Conservation (phyloP, 2,888 invertebrate species). For the Dione juno region DNA sequence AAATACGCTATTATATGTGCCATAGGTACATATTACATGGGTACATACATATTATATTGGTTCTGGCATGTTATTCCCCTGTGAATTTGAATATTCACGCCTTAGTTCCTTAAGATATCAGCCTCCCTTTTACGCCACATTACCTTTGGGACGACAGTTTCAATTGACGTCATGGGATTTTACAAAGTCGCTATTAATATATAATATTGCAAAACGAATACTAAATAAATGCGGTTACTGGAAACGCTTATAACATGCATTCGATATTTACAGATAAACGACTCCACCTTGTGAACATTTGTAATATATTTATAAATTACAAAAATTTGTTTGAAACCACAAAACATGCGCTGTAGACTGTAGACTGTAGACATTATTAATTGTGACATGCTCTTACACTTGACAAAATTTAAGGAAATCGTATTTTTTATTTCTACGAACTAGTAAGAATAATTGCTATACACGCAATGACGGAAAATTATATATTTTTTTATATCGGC, state of each 20-base stretch:
- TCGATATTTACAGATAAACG: slow-evolving; percentile 15
- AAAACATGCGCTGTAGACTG: background rate
- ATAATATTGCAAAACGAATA: slow-evolving; percentile 17
- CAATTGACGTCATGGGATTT: slow-evolving; percentile 59
- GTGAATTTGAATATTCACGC: slow-evolving; percentile 26
- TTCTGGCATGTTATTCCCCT: slow-evolving; percentile 26
- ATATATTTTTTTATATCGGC: too few species aligned
- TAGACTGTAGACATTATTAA: background rate
- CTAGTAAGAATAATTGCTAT: background rate
- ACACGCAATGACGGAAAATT: too few species aligned
- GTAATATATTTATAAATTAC: background rate
- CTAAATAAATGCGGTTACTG: slow-evolving; percentile 15
- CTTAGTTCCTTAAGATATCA: slow-evolving; percentile 21
- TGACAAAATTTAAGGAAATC: background rate
- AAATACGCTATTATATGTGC: background rate
- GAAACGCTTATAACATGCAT: slow-evolving; percentile 11
- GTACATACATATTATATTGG: background rate
- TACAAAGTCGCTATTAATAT: slow-evolving; percentile 38
- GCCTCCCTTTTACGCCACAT: slow-evolving; percentile 34
- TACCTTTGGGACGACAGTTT: slow-evolving; percentile 30
- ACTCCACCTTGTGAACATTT: background rate
- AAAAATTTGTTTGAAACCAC: slow-evolving; percentile 7
- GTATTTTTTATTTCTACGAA: background rate
- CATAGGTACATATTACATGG: background rate
- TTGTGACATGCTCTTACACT: background rate